These are phyloP conservation scores for Anthophora plumipes DNA, from an alignment of 2,888 invertebrate species.

Conservation along the genomic window DNA sequence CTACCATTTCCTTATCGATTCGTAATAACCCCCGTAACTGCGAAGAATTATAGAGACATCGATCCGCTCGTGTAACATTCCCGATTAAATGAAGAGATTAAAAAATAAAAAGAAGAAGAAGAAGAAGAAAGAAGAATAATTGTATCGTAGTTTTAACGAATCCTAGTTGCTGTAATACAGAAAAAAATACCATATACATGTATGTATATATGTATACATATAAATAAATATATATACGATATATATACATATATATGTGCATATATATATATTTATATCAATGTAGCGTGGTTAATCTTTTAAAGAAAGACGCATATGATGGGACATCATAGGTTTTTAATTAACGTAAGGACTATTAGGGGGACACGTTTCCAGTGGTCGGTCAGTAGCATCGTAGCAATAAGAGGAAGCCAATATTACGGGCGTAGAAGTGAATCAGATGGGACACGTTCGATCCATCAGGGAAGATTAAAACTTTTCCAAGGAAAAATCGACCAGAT, in stretches of 20 bases:
- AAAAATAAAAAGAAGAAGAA: not conserved
- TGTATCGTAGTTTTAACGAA: constrained; percentile 63
- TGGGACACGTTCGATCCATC: constrained; percentile 2
- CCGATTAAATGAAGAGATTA: constrained; percentile 41
- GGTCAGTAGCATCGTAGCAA: constrained; percentile 56
- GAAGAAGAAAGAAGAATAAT: constrained; percentile 3
- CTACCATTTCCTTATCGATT: constrained; percentile 43
- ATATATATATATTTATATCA: constrained; percentile 68
- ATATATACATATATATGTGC: constrained; percentile 30
- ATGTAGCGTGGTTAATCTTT: constrained; percentile 69
- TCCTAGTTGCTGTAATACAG: constrained; percentile 66
- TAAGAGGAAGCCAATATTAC: constrained; percentile 17
- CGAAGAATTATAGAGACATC: constrained; percentile 70
- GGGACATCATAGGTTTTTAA: constrained; percentile 69
- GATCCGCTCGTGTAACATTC: constrained; percentile 68
- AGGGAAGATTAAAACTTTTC: constrained; percentile 1
- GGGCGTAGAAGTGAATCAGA: constrained; percentile 7
- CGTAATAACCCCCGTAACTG: constrained; percentile 58
- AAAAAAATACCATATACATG: constrained; percentile 44
- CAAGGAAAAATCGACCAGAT: not conserved
- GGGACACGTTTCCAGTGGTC: constrained; percentile 55
- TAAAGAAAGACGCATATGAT: constrained; percentile 56
- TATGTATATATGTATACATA: constrained; percentile 44
- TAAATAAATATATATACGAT: too few species aligned
- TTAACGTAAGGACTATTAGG: constrained; percentile 62